Evolutionary conservation across 2,888 invertebrate species (phyloP).

Genomic region (Matsumyia berberina): DNA sequence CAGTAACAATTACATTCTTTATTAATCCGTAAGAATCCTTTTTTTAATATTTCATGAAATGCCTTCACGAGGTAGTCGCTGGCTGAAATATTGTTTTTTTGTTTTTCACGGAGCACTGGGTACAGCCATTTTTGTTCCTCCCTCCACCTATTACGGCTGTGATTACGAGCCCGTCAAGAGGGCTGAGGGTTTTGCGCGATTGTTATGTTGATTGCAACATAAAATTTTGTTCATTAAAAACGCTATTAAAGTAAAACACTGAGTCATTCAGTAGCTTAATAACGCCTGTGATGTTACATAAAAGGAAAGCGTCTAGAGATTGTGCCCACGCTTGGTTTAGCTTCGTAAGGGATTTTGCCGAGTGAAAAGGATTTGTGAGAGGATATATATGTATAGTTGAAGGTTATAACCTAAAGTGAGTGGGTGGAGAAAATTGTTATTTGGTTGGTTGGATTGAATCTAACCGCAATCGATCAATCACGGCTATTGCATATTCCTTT

Average conservation of each 20-base stretch:
- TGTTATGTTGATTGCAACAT: constrained; percentile 73
- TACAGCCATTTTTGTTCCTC: constrained; percentile 39
- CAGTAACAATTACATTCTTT: constrained; percentile 30
- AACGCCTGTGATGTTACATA: constrained; percentile 54
- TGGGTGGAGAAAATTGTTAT: neutral
- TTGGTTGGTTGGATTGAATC: neutral
- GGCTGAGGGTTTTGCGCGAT: constrained; percentile 51
- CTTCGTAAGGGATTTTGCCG: constrained; percentile 13
- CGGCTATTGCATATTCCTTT: constrained; percentile 3
- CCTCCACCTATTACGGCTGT: constrained; percentile 40
- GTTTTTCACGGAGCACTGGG: neutral
- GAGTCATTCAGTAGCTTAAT: constrained; percentile 64
- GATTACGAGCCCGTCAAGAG: constrained; percentile 52
- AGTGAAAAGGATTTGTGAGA: constrained; percentile 8
- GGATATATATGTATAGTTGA: neutral
- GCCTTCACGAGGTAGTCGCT: neutral
- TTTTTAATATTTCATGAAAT: constrained; percentile 62
- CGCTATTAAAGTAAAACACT: constrained; percentile 56
- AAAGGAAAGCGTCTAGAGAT: constrained; percentile 33
- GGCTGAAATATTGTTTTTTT: constrained; percentile 11
- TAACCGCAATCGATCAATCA: constrained; percentile 28
- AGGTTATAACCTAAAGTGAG: neutral
- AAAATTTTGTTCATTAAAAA: constrained; percentile 71
- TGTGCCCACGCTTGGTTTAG: constrained; percentile 16
- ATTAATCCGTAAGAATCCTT: constrained; percentile 45